These are phyloP conservation scores for Cirrhinus mrigala DNA, from an alignment of 2,797 vertebrate species.

Conservation along the genomic window DNA sequence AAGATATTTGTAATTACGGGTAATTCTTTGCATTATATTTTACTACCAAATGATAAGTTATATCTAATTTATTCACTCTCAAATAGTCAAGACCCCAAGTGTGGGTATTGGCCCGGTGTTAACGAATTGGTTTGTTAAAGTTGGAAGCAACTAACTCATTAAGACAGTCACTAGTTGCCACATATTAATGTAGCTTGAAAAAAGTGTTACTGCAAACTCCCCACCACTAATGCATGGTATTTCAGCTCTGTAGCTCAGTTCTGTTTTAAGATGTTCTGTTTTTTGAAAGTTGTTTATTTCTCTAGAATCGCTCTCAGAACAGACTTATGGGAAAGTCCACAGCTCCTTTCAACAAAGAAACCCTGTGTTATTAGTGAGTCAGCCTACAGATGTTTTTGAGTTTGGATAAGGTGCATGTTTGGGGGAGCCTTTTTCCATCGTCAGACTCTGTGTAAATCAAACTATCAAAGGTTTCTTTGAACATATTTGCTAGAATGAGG, in stretches of 20 bases:
- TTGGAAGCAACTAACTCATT: not conserved
- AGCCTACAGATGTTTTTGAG: conserved; percentile 8
- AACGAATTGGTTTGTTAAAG: not conserved
- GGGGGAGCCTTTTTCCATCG: not conserved
- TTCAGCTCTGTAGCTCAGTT: not conserved
- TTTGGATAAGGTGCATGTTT: not conserved
- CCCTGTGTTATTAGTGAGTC: not conserved
- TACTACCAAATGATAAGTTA: not conserved
- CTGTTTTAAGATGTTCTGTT: not conserved
- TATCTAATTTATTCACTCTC: not conserved
- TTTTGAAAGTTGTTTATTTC: conserved; percentile 11
- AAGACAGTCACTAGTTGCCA: not conserved
- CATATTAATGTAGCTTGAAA: not conserved
- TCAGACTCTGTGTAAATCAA: conserved; percentile 1
- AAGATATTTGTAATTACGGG: no score
- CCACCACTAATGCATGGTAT: not conserved
- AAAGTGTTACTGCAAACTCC: not conserved
- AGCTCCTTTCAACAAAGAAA: conserved; percentile 16
- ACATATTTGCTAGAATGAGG: not conserved
- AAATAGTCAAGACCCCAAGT: not conserved
- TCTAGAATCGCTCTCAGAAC: not conserved
- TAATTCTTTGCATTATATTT: not conserved
- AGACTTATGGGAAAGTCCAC: not conserved
- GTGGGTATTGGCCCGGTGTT: not conserved
- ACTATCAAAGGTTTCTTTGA: conserved; percentile 1